Evolutionary conservation across 2,113 vertebrate species (phyloP).

Genomic region (Misgurnus mizolepis): DNA sequence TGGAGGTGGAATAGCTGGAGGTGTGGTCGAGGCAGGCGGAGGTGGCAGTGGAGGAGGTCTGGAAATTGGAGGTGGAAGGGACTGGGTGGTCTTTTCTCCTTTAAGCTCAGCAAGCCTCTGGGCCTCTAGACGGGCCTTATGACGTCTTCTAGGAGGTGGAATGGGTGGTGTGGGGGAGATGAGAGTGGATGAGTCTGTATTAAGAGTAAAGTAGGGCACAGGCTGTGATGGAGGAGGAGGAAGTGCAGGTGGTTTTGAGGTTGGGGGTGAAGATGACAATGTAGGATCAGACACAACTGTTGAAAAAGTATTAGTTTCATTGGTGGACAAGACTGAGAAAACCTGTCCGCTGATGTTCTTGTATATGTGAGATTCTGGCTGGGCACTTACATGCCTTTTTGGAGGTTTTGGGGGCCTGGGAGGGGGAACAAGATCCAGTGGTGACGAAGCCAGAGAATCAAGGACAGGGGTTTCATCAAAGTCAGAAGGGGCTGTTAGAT

Average conservation of each 20-base stretch:
- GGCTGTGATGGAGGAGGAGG: constrained; percentile 58
- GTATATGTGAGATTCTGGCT: constrained; percentile 74
- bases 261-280: constrained; percentile 14
- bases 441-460: constrained; percentile 73
- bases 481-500: constrained; percentile 76
- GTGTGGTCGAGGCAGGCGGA: constrained; percentile 66
- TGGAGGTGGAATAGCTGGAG: constrained; percentile 71
- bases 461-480: constrained; percentile 70
- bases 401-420: constrained; percentile 78
- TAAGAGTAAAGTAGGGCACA: constrained; percentile 66
- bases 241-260: constrained; percentile 49
- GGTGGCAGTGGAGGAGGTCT: constrained; percentile 76
- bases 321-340: constrained; percentile 49
- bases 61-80: constrained; percentile 71
- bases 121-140: constrained; percentile 78
- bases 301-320: constrained; percentile 66
- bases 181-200: constrained; percentile 61
- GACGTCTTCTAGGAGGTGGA: constrained; percentile 74
- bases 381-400: constrained; percentile 70
- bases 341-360: constrained; percentile 72
- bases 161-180: constrained; percentile 71
- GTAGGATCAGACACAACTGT: constrained; percentile 49
- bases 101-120: constrained; percentile 71
- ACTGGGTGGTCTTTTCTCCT: constrained; percentile 67
- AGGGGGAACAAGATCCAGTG: constrained; percentile 69